Conservation (phyloP, 1,140 invertebrate genomes). For the Trichoplusia ni region DNA sequence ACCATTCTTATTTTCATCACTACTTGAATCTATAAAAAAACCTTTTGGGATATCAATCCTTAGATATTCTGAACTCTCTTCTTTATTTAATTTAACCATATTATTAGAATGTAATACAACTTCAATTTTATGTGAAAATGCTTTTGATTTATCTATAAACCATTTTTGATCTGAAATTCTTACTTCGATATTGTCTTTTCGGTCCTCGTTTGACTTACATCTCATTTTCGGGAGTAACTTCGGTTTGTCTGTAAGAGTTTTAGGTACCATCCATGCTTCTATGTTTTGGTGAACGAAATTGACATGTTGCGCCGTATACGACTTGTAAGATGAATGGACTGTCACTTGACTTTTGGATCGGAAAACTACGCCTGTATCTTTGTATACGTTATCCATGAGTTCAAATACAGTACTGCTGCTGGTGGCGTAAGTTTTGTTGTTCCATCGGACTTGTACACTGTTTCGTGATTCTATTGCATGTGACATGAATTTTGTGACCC, state of each 20-base stretch:
- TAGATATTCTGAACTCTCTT: slow-evolving; percentile 55
- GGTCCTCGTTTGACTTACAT: slow-evolving; percentile 17
- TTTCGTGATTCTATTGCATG: slow-evolving; percentile 53
- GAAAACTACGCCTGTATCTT: slow-evolving; percentile 47
- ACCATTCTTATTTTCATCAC: slow-evolving; percentile 28
- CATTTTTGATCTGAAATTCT: slow-evolving; percentile 49
- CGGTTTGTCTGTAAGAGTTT: slow-evolving; percentile 44
- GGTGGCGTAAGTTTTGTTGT: slow-evolving; percentile 58
- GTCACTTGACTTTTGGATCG: slow-evolving; percentile 56
- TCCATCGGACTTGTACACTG: slow-evolving; percentile 61
- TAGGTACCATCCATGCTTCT: slow-evolving; percentile 68
- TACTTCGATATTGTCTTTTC: slow-evolving; percentile 39
- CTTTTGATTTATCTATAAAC: slow-evolving; percentile 56
- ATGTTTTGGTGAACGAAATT: slow-evolving; percentile 61
- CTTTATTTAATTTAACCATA: slow-evolving; percentile 27
- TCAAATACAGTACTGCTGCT: slow-evolving; percentile 67
- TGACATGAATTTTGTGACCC: slow-evolving; percentile 55
- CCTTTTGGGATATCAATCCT: slow-evolving; percentile 62
- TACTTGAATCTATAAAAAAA: slow-evolving; percentile 57
- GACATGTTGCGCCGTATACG: slow-evolving; percentile 39
- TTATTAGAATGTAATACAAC: slow-evolving; percentile 56
- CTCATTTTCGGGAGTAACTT: slow-evolving; percentile 13
- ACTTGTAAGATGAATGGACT: slow-evolving; percentile 43
- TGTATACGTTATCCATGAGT: slow-evolving; percentile 59
- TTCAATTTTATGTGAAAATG: slow-evolving; percentile 56